Evolutionary conservation across 2,113 vertebrate species (phyloP).

Genomic region (Taxidea taxus): DNA sequence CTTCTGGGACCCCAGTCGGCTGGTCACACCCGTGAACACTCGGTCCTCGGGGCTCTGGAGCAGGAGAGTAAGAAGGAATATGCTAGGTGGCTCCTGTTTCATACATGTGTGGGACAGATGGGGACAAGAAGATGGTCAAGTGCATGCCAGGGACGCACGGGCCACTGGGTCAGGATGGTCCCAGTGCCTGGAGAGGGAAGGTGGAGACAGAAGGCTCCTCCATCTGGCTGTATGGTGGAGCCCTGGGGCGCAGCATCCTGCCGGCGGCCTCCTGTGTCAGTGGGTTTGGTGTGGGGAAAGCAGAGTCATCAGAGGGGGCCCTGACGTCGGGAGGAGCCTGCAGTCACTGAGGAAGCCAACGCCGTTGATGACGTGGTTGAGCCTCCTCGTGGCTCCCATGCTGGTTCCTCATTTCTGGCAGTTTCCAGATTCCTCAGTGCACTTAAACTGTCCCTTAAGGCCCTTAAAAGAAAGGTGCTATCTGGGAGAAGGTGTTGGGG

Average conservation of each 20-base stretch:
- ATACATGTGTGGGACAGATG: not conserved
- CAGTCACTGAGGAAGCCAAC: not conserved
- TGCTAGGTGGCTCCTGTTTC: not conserved
- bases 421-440: accelerated
- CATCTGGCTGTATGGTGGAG: not conserved
- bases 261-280: not conserved
- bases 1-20: not conserved
- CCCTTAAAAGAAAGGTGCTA: not conserved
- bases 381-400: no score
- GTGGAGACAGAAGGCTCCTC: not conserved
- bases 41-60: not conserved
- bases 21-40: not conserved
- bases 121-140: not conserved
- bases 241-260: not conserved
- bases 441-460: no score
- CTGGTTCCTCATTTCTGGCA: not conserved
- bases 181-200: no score
- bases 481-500: not conserved
- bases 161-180: not conserved
- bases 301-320: not conserved
- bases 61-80: not conserved
- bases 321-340: not conserved
- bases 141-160: not conserved
- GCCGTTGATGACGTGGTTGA: not conserved
- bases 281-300: no score